Base-by-base conservation (phyloP, 1,140 invertebrate species). In the Trinorchestia longiramus region DNA sequence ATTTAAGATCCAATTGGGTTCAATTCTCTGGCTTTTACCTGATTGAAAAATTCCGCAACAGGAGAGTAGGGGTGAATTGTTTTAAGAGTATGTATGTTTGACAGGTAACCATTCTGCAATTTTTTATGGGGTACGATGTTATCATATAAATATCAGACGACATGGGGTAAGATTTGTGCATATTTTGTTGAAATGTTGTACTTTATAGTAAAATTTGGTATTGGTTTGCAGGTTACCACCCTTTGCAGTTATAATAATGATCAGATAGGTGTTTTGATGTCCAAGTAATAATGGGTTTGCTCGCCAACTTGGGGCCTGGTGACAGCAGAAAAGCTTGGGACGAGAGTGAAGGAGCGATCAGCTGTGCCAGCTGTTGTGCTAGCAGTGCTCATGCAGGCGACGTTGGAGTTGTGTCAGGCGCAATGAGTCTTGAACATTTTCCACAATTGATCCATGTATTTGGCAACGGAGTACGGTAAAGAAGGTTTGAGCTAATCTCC, bases 361-460 rank as follows among this genome's bases (percentile, higher is more conserved):
- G 92, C 92, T 94, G 92, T 94, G 92, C 92, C 92, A 94, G 92
- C 92, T 94, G 92, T 94, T 94, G 92, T 94, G 43, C 92, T 47
- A 44, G 44, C 92, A 94, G 92, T 94, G 92, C 44, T 94, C 92
- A 94, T 94, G 92, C 92, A 94, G 92, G 92, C 92, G 92, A 94
- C 92, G 92, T 94, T 94, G 43, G 92, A 94, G 92, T 45, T 94
- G 92, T 94, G 44, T 94, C 43, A 43, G 92, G 44, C 92, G 92
- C 92, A 44, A 94, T 94, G 92, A 47, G 43, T 94, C 92, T 94
- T 44, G 92, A 94, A 47, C 43, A 94, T 45, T 47, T 45, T 45
- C 28, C 43, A 45, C 41, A 43, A 45, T 47, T 45, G 36, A 94
- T 45, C 40, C 43, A 36, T 47, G 40, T 43, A 47, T 94, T 94